Evolutionary conservation across 2,888 invertebrate genomes (phyloP), one percentile per base, ranked within the genome.

Genomic region (Eupithecia tripunctaria): DNA sequence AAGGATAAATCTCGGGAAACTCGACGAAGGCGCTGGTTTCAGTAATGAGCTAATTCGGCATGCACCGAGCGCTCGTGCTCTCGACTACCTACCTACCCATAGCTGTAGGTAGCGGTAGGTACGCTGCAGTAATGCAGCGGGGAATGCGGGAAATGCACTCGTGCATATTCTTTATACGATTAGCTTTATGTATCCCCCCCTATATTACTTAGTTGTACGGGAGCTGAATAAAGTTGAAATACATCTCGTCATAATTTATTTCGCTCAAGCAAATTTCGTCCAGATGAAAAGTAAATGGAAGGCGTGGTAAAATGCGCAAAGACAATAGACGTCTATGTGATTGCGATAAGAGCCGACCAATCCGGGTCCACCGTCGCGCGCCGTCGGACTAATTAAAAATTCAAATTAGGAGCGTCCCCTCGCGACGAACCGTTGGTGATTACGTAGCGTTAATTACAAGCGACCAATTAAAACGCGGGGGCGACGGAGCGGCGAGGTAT

Each of bases 321-420:
- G 86, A 91, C 89, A 91, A 91, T 91, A 86, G 88, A 83, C 84
- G 87, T 89, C 85, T 84, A 88, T 88, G 88, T 89, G 89, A 87
- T 87, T 83, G 77, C 78, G 78, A 84, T 82, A 81, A 76, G 76
- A 80, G 73, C 73, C 88, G 83, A 86, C 94, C 94, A 94, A 94
- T 94, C 81, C 85, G 86, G 72, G 79, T 82, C 75, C 82, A 81
- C 80, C 81, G 80, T 78, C 79, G 81, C 79, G 79, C 76, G 74
- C 65, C 73, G 74, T 74, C 73, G 73, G 38, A 82, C 82, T 93
- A 94, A 94, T 94, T 94, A 94, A 94, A 94, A 94, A 92, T 94
- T 93, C 88, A 94, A 94, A 94, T 94, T 91, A 92, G 88, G 82
- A 86, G 78, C 86, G 88, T 88, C 94, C 92, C 92, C 89, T 89